Percentiles rank a stretch among this genome's conserved stretches.
phyloP scores from a whole-genome alignment of 1,140 invertebrate species.

The Belonocnema kinseyi region DNA sequence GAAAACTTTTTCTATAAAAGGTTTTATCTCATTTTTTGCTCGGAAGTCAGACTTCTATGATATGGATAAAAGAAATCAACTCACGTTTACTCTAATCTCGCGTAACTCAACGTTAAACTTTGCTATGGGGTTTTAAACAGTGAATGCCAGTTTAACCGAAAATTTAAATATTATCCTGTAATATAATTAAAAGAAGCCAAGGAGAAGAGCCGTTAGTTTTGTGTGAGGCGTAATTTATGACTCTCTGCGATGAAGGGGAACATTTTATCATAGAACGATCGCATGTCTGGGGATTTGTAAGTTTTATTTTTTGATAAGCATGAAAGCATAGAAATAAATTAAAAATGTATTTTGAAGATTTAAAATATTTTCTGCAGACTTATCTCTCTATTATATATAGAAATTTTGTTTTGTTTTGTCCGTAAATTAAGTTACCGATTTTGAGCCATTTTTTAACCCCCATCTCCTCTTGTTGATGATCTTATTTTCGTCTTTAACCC shows the following conservation, averaged over 20 bases:
- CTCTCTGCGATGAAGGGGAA: neutral
- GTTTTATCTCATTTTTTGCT: neutral
- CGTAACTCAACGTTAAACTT: conserved; percentile 5
- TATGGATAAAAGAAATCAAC: conserved; percentile 11
- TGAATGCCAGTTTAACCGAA: neutral
- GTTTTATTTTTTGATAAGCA: no score
- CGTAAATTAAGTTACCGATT: no score
- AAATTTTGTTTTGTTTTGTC: no score
- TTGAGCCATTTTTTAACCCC: no score
- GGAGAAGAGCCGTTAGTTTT: neutral
- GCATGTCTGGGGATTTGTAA: neutral
- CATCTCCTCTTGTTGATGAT: no score
- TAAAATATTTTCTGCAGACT: no score
- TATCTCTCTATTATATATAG: no score
- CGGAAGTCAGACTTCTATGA: conserved; percentile 1
- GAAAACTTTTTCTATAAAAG: conserved; percentile 51
- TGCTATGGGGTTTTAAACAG: neutral
- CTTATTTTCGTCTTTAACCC: no score
- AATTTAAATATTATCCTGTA: neutral
- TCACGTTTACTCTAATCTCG: neutral
- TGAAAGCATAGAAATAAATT: no score
- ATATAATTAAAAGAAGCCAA: conserved; percentile 2
- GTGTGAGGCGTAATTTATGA: neutral
- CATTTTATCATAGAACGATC: neutral
- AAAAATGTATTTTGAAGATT: no score